A percentile compares a stretch with the other conserved stretches of the same genome.
phyloP scores from a whole-genome alignment of 2,797 vertebrate genomes.

The Oreochromis grahami region DNA sequence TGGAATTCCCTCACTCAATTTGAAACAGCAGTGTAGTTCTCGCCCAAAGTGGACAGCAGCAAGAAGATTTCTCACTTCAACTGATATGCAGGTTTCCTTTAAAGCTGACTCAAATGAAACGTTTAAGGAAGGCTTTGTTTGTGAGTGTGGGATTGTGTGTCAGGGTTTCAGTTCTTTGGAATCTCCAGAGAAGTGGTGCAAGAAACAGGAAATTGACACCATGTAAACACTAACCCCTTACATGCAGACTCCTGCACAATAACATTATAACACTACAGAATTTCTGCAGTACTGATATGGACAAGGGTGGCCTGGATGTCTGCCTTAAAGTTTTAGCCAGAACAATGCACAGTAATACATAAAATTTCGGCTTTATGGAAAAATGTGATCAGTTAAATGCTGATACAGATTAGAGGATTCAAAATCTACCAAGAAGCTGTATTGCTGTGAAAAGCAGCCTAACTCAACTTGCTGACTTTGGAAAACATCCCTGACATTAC shows the following conservation, averaged over 20 bases:
- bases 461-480: neutral
- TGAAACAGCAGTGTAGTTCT: neutral
- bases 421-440: neutral
- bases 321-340: neutral
- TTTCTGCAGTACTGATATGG: neutral
- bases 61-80: neutral
- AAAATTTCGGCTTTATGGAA: neutral
- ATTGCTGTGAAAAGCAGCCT: neutral
- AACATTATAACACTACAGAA: neutral
- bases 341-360: neutral
- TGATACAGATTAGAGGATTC: neutral
- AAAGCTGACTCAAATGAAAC: neutral
- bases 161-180: neutral
- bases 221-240: neutral
- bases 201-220: slow-evolving; percentile 54
- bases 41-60: neutral
- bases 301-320: neutral
- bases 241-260: neutral
- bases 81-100: neutral
- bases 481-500: neutral
- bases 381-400: neutral
- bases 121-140: neutral
- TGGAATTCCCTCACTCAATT: neutral
- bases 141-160: neutral
- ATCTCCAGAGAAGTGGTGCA: slow-evolving; percentile 10